Conservation (phyloP, 64 coral and sea anemone genomes). For the Catalaphyllia jardinei region DNA sequence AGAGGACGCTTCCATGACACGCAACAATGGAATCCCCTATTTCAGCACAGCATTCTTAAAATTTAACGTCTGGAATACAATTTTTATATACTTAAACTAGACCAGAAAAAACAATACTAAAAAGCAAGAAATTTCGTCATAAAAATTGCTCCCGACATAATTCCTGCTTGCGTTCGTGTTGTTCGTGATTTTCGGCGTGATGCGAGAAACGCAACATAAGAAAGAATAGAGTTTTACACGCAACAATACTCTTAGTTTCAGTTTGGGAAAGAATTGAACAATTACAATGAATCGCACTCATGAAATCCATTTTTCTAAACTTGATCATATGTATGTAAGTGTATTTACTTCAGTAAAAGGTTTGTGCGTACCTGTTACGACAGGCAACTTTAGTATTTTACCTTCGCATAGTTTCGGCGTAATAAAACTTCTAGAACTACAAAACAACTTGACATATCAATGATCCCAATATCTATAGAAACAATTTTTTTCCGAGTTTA, state of each 20-base stretch:
- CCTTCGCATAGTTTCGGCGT: too few relatives aligned
- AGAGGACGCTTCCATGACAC: not conserved
- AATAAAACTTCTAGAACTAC: not conserved
- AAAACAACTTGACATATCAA: not conserved
- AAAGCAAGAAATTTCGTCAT: not conserved
- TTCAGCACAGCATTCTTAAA: not conserved
- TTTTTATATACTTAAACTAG: not conserved
- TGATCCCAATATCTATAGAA: not conserved
- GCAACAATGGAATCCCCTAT: not conserved
- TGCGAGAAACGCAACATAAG: not conserved
- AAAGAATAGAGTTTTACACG: not conserved
- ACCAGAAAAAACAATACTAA: not conserved
- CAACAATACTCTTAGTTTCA: not conserved
- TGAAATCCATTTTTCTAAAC: too few relatives aligned
- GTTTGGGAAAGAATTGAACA: not conserved
- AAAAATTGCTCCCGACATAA: not conserved
- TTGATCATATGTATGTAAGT: too few relatives aligned
- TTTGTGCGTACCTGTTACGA: too few relatives aligned
- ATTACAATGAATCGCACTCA: not conserved
- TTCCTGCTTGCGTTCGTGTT: not conserved
- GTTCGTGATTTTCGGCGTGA: slow-evolving; percentile 13
- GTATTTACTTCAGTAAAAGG: too few relatives aligned
- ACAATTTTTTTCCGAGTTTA: not conserved
- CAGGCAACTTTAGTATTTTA: too few relatives aligned
- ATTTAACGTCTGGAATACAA: too few relatives aligned